Evolutionary conservation across 2,888 invertebrate species (phyloP).

Genomic region (Melanostoma mellinum): DNA sequence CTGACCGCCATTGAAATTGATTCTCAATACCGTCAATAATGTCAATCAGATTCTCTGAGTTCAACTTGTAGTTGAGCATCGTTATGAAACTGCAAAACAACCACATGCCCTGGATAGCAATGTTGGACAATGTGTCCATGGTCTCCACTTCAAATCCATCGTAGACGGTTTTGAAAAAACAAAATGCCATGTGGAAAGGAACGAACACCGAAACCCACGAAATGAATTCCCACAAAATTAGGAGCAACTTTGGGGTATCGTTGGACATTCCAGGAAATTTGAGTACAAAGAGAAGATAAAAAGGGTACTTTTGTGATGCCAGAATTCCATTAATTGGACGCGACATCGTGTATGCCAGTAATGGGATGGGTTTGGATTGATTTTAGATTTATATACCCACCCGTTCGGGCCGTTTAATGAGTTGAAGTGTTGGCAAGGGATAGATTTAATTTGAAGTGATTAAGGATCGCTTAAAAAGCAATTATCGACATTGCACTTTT

Average conservation of each 20-base stretch:
- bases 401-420: neutral
- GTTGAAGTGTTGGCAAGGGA: conserved; percentile 13
- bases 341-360: conserved; percentile 23
- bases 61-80: conserved; percentile 25
- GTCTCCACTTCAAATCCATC: conserved; percentile 10
- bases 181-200: conserved; percentile 27
- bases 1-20: conserved; percentile 37
- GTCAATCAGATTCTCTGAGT: conserved; percentile 4
- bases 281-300: conserved; percentile 16
- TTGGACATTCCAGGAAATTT: conserved; percentile 29
- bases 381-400: conserved; percentile 11
- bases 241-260: conserved; percentile 10
- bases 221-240: conserved; percentile 13
- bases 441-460: conserved; percentile 21
- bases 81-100: conserved; percentile 8
- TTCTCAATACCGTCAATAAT: conserved; percentile 20
- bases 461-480: conserved; percentile 43
- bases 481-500: conserved; percentile 20
- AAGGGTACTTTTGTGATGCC: conserved; percentile 18
- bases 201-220: conserved; percentile 39
- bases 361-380: conserved; percentile 11
- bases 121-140: conserved; percentile 19
- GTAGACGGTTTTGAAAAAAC: conserved; percentile 28
- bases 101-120: conserved; percentile 19
- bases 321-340: conserved; percentile 32